Evolutionary conservation across 2,888 invertebrate species (phyloP).

Genomic region (Plebejus argus): DNA sequence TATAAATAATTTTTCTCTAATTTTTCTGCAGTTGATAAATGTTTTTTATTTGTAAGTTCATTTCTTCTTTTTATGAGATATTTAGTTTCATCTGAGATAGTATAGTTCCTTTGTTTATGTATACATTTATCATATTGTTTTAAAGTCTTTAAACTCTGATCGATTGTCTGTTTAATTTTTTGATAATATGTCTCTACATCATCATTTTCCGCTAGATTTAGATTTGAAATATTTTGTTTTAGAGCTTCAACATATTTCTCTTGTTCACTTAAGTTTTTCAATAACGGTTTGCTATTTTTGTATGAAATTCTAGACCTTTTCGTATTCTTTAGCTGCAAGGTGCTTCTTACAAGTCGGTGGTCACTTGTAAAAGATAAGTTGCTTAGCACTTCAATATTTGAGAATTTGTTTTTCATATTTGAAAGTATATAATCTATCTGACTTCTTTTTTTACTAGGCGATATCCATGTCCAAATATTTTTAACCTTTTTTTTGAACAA

Average conservation of each 20-base stretch:
- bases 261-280: too few species aligned
- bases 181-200: not conserved
- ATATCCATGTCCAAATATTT: constrained; percentile 36
- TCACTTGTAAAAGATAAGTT: constrained; percentile 36
- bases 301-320: too few species aligned
- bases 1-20: not conserved
- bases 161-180: not conserved
- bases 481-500: constrained; percentile 39
- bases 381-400: constrained; percentile 35
- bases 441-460: constrained; percentile 36
- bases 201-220: not conserved
- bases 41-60: not conserved
- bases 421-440: constrained; percentile 37
- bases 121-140: too few species aligned
- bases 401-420: constrained; percentile 35
- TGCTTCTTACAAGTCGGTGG: constrained; percentile 36
- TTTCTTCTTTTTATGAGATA: not conserved
- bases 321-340: too few species aligned
- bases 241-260: not conserved
- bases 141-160: too few species aligned
- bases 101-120: too few species aligned
- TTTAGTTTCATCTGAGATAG: too few species aligned
- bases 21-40: not conserved
- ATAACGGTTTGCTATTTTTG: not conserved
- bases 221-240: not conserved